Evolutionary conservation across 2,888 invertebrate genomes (phyloP).

Genomic region (Mythimna loreyi): DNA sequence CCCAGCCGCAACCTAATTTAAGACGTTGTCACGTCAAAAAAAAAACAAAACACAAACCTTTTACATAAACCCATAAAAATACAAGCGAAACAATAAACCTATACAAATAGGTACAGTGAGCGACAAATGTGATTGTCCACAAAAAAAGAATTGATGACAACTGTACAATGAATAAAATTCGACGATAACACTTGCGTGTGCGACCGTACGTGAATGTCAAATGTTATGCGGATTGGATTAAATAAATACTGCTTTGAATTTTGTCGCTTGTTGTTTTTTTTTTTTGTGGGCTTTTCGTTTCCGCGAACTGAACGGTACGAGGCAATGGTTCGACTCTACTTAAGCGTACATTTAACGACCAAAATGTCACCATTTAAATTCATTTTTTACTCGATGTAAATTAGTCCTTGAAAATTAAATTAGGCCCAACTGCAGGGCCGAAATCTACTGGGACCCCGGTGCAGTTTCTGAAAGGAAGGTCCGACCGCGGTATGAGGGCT

Average conservation of each 20-base stretch:
- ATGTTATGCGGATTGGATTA: slow-evolving; percentile 62
- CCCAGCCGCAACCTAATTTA: too few species aligned
- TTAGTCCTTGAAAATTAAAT: too few species aligned
- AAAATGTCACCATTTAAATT: too few species aligned
- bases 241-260: slow-evolving; percentile 46
- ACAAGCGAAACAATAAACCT: slow-evolving; percentile 48
- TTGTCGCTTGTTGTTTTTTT: slow-evolving; percentile 17
- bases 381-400: too few species aligned
- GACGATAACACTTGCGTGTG: slow-evolving; percentile 69
- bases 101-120: slow-evolving; percentile 50
- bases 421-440: too few species aligned
- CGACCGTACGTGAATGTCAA: slow-evolving; percentile 69
- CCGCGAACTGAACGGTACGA: not conserved
- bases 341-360: not conserved
- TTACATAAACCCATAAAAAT: slow-evolving; percentile 29
- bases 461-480: too few species aligned
- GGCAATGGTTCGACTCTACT: not conserved
- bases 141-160: slow-evolving; percentile 52
- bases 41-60: slow-evolving; percentile 11
- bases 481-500: too few species aligned
- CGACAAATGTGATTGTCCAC: slow-evolving; percentile 55
- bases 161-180: slow-evolving; percentile 63
- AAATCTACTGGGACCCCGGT: too few species aligned
- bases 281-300: slow-evolving; percentile 13
- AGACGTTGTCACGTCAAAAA: too few species aligned